A percentile compares a stretch with the other conserved stretches of the same genome.
Evolutionary conservation across 2,113 vertebrate genomes (phyloP).

Genomic region (Neolamprologus sp.): DNA sequence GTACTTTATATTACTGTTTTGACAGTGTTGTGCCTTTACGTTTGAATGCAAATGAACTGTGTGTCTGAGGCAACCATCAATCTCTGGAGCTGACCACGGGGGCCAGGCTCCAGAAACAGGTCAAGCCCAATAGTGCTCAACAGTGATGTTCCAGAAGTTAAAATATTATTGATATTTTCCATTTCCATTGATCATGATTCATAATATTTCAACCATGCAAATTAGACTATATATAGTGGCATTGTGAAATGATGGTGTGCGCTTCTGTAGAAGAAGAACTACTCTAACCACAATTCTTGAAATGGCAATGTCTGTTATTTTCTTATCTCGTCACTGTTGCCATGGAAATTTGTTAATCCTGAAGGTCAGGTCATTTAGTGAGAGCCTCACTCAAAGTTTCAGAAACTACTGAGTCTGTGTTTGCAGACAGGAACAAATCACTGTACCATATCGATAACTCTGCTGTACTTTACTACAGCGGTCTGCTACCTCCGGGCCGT

Average conservation of each 20-base stretch:
- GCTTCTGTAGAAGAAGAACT: not conserved
- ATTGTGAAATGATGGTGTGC: rapidly evolving
- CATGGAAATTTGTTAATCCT: not conserved
- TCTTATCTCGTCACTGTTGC: not conserved
- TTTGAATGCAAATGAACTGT: not conserved
- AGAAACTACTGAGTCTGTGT: not conserved
- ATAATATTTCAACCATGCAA: not conserved
- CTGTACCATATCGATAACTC: not conserved
- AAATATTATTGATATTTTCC: not conserved
- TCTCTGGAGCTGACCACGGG: not conserved
- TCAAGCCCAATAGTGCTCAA: not conserved
- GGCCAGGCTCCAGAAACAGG: not conserved
- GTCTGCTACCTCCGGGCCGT: not conserved
- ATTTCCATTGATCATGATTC: not conserved
- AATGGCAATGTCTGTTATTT: not conserved
- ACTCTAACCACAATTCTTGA: not conserved
- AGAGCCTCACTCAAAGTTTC: not conserved
- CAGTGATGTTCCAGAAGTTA: not conserved
- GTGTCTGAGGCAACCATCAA: not conserved
- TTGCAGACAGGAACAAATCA: not conserved
- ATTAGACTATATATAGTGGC: not conserved
- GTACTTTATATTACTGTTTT: not conserved
- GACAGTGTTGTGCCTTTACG: not conserved
- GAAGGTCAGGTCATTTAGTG: not conserved
- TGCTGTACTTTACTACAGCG: not conserved